Base-by-base conservation (phyloP, 1,140 invertebrate species). In the Tetranychus urticae region DNA sequence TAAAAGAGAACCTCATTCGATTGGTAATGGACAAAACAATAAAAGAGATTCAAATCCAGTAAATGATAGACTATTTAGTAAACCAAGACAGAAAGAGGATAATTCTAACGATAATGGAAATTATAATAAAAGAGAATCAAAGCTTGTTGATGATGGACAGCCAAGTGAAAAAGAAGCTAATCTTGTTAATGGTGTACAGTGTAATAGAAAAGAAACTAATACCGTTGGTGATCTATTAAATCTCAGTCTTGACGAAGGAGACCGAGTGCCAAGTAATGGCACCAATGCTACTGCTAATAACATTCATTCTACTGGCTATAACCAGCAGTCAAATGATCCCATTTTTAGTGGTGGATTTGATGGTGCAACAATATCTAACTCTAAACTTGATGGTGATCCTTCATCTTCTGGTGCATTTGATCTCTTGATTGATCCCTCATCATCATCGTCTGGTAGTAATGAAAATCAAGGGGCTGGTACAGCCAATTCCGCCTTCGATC, bases 401-500 rank as follows among this genome's bases (percentile, higher is more conserved):
- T 13, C 56, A 57, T 57, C 50, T 52, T 8, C n/a, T 31, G n/a
- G 50, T 52, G n/a, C 50, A 42, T 42, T 42, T 52, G 50, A 52
- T 52, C 50, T 52, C 31, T n/a, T 52, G 7, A 52, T 52, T 33
- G 50, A 52, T 52, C 39, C 39, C 5, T 42, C 39, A 42, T 6
- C 39, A 42, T 42, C 39, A 42, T 42, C 39, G 5, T 6, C 5
- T 42, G 39, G 39, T 42, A 10, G 5, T 42, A 52, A n/a, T 52
- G 50, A 33, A 52, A 6, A 52, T 23, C 7, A 12, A 36, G 56
- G 35, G 33, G 35, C 4, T 34, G 35, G 56, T 34, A 13, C 10
- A 45, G 35, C 58, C 31, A 59, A 59, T 59, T 59, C 58, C 12
- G 36, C 23, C n/a, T 48, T 59, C 39, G 58, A 59, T 47, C 36